Percentiles rank a stretch among this genome's conserved stretches.
Evolutionary conservation across 2,888 invertebrate species (phyloP).

Genomic region (Cryptocephalus primarius): DNA sequence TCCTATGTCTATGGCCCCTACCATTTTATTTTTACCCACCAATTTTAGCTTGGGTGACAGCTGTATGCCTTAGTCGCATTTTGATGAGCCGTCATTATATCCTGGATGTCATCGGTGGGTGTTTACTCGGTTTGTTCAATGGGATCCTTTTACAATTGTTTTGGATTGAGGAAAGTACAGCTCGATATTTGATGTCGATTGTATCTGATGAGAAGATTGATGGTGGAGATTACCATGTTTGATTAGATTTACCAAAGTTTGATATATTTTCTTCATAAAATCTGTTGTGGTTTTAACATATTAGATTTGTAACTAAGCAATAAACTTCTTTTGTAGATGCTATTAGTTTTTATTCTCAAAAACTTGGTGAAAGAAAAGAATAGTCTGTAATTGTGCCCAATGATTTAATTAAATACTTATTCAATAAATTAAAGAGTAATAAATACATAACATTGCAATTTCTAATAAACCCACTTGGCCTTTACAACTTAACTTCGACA

Average conservation of each 20-base stretch:
- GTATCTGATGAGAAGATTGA: constrained; percentile 57
- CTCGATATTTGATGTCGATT: constrained; percentile 47
- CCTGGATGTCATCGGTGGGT: constrained; percentile 71
- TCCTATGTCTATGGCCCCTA: constrained; percentile 53
- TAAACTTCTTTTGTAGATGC: too few species aligned
- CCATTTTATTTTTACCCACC: constrained; percentile 48
- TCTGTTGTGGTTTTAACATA: not conserved
- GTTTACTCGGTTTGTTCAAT: constrained; percentile 60
- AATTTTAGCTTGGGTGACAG: constrained; percentile 60
- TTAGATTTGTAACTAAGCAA: too few species aligned
- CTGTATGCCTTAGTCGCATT: constrained; percentile 69
- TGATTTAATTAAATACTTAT: too few species aligned
- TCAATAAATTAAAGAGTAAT: too few species aligned
- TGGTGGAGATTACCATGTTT: constrained; percentile 61
- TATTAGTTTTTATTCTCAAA: too few species aligned
- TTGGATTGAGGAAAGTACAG: constrained; percentile 58
- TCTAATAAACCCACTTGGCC: too few species aligned
- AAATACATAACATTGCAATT: too few species aligned
- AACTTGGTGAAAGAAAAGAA: too few species aligned
- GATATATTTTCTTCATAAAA: not conserved
- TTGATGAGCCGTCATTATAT: constrained; percentile 79
- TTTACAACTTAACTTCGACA: too few species aligned
- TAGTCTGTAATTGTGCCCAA: too few species aligned
- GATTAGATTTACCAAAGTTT: constrained; percentile 13
- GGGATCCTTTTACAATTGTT: constrained; percentile 52